phyloP scores from a whole-genome alignment of 1,140 invertebrate genomes.

The Drosophila pseudoananassae region DNA sequence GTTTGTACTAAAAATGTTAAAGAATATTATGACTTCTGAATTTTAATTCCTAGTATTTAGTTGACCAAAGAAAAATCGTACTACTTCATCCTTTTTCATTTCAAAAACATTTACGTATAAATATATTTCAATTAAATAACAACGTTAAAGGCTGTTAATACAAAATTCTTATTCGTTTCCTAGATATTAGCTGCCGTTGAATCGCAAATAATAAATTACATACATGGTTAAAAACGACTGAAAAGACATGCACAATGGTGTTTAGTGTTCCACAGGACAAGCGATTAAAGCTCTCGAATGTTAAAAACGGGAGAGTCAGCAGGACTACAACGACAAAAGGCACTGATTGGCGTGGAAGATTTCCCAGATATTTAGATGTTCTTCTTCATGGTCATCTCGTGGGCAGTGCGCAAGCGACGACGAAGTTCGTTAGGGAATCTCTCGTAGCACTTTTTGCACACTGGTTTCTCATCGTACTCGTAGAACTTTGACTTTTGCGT shows the following conservation, averaged over 20 bases:
- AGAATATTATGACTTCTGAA: neutral
- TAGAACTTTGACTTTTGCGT: slow-evolving; percentile 99
- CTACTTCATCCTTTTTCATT: slow-evolving; percentile 15
- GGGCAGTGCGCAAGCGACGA: slow-evolving; percentile 92
- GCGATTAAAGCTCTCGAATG: slow-evolving; percentile 49
- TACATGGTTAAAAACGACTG: slow-evolving; percentile 39
- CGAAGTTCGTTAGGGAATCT: slow-evolving; percentile 97
- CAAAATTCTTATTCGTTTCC: slow-evolving; percentile 35
- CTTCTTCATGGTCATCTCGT: slow-evolving; percentile 87
- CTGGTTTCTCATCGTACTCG: slow-evolving; percentile 98
- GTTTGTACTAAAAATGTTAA: slow-evolving; percentile 1
- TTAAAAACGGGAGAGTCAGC: slow-evolving; percentile 28
- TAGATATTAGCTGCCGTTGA: slow-evolving; percentile 38
- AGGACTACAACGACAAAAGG: slow-evolving; percentile 45
- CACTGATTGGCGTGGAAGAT: slow-evolving; percentile 53
- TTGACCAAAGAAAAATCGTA: slow-evolving; percentile 3
- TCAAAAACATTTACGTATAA: slow-evolving; percentile 73
- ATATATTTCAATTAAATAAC: slow-evolving; percentile 75
- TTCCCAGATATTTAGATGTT: slow-evolving; percentile 43
- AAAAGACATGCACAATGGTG: slow-evolving; percentile 28
- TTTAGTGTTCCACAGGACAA: slow-evolving; percentile 47
- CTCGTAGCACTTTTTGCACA: slow-evolving; percentile 99
- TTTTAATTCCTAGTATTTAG: neutral
- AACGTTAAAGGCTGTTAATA: slow-evolving; percentile 67
- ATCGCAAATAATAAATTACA: slow-evolving; percentile 44